A percentile compares a stretch with the other conserved stretches of the same genome.
Conservation (phyloP, 2,113 vertebrate genomes). For the Ceyx melanurus region DNA sequence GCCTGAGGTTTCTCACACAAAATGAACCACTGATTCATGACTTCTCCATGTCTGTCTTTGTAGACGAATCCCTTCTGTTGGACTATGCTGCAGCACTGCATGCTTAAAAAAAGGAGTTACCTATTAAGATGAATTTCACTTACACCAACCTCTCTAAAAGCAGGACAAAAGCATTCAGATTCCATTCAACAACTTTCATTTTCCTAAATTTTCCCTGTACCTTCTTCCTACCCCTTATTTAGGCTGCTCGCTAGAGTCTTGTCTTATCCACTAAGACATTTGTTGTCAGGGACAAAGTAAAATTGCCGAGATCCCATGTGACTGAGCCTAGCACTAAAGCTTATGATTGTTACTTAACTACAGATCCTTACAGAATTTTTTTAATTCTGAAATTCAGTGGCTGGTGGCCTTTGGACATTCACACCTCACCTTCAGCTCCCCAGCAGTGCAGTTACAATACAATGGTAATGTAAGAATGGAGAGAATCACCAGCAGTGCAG, state of each 20-base stretch:
- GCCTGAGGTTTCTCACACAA: background rate
- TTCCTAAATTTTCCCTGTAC: background rate
- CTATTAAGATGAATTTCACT: background rate
- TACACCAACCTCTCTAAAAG: background rate
- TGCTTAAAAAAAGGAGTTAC: background rate
- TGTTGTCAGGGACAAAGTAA: constrained; percentile 28
- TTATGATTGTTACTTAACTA: background rate
- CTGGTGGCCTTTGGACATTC: background rate
- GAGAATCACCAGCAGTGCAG: background rate
- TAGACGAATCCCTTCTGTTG: background rate
- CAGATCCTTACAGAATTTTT: background rate
- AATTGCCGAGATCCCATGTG: background rate
- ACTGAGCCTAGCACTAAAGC: background rate
- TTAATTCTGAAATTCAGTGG: background rate
- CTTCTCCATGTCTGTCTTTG: background rate
- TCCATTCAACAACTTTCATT: constrained; percentile 26
- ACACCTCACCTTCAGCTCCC: background rate
- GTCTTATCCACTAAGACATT: constrained; percentile 32
- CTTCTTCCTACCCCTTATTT: background rate
- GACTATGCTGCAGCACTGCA: background rate
- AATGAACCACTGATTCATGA: background rate
- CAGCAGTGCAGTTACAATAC: background rate
- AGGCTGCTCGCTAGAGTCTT: background rate
- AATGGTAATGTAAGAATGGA: background rate
- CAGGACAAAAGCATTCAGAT: background rate